Conservation (phyloP, 2,888 invertebrate genomes). For the Thera britannica region DNA sequence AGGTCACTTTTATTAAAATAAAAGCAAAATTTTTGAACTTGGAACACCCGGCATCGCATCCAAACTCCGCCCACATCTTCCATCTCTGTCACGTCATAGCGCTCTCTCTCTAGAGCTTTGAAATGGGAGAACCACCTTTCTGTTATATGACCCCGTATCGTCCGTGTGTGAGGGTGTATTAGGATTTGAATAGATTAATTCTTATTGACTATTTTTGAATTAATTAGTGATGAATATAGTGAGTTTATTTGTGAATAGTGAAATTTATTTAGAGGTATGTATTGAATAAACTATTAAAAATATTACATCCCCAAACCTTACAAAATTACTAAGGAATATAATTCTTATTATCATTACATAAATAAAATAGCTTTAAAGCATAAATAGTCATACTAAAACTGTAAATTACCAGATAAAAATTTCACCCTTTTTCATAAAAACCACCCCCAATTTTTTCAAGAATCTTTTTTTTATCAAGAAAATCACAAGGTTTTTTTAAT, state of each 20-base stretch:
- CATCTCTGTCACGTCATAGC: slow-evolving; percentile 49
- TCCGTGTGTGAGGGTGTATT: slow-evolving; percentile 67
- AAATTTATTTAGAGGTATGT: slow-evolving; percentile 16
- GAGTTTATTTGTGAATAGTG: slow-evolving; percentile 23
- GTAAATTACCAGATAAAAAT: no score
- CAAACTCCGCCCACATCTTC: slow-evolving; percentile 60
- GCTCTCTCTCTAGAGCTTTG: slow-evolving; percentile 61
- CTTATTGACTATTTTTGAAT: slow-evolving; percentile 25
- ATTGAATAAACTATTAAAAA: background rate
- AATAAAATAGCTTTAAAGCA: no score
- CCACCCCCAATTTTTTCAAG: no score
- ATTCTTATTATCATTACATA: no score
- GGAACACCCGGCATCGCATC: slow-evolving; percentile 50
- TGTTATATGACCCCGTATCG: slow-evolving; percentile 76
- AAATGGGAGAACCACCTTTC: slow-evolving; percentile 64
- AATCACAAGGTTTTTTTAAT: no score
- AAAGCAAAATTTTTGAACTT: slow-evolving; percentile 44
- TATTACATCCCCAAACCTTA: background rate
- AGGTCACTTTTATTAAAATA: slow-evolving; percentile 52
- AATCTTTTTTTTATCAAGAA: no score
- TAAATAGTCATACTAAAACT: no score
- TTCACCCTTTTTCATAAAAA: no score
- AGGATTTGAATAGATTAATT: slow-evolving; percentile 32
- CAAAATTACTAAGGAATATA: no score
- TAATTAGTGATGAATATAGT: slow-evolving; percentile 20